These are phyloP conservation scores for Labrus mixtus DNA, from an alignment of 2,113 vertebrate genomes.

Conservation along the genomic window DNA sequence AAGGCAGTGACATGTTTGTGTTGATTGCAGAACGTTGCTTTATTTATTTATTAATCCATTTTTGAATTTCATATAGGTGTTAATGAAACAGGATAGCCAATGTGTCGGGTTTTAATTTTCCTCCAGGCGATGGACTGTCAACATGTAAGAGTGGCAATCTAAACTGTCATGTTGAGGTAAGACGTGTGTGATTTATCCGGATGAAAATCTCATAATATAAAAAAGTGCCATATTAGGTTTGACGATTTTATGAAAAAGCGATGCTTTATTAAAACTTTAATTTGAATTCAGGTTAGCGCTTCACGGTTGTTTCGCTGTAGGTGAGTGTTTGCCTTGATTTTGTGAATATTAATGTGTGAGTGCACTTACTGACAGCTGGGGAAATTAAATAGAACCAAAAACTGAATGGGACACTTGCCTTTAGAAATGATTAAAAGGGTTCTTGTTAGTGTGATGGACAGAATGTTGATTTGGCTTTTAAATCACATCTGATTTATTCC, in stretches of 20 bases:
- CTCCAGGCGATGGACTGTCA: constrained; percentile 55
- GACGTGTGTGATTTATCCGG: constrained; percentile 41
- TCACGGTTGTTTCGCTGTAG: constrained; percentile 19
- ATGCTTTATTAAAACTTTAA: constrained; percentile 32
- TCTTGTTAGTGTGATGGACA: constrained; percentile 11
- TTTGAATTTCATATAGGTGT: constrained; percentile 28
- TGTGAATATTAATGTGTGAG: neutral
- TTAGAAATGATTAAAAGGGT: neutral
- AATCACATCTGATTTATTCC: neutral
- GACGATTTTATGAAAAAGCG: constrained; percentile 40
- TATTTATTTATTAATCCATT: constrained; percentile 40
- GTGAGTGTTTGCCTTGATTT: constrained; percentile 16
- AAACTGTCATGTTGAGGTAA: constrained; percentile 35
- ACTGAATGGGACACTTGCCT: constrained; percentile 11
- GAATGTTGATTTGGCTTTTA: constrained; percentile 12
- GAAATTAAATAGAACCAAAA: constrained; percentile 15
- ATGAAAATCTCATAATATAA: constrained; percentile 46
- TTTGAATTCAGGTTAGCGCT: constrained; percentile 22
- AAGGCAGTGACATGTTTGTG: constrained; percentile 62
- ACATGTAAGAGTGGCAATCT: constrained; percentile 52
- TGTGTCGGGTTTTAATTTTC: constrained; percentile 46
- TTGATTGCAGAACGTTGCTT: constrained; percentile 38
- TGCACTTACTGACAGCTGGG: neutral
- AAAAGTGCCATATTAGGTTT: constrained; percentile 31
- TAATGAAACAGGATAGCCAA: constrained; percentile 56